phyloP scores from a whole-genome alignment of 2,888 invertebrate genomes.

The Heliconius erato region DNA sequence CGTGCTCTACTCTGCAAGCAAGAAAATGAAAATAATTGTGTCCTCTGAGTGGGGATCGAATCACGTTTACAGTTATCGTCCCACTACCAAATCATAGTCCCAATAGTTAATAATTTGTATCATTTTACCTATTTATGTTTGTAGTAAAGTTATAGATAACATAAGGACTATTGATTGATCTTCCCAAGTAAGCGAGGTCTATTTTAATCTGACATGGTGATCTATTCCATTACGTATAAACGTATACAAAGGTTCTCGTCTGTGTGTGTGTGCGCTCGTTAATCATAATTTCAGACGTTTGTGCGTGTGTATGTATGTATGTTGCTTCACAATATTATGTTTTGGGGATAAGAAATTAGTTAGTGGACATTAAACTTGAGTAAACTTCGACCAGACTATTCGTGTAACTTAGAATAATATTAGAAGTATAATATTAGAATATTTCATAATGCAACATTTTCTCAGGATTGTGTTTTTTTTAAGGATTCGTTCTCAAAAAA shows the following conservation, averaged over 20 bases:
- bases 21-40: too few species aligned
- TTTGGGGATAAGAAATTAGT: conserved; percentile 87
- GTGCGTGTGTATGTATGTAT: conserved; percentile 85
- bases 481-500: neutral
- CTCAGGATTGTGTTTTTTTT: neutral
- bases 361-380: conserved; percentile 85
- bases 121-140: neutral
- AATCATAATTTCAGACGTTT: conserved; percentile 86
- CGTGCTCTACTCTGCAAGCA: too few species aligned
- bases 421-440: neutral
- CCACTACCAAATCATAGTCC: neutral
- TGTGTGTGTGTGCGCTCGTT: conserved; percentile 82
- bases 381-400: conserved; percentile 56
- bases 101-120: neutral
- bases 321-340: conserved; percentile 85
- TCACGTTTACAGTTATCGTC: too few species aligned
- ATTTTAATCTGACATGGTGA: conserved; percentile 74
- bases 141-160: conserved; percentile 56
- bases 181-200: conserved; percentile 63
- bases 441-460: neutral
- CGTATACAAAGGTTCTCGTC: conserved; percentile 59
- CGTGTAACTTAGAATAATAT: conserved; percentile 38
- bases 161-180: conserved; percentile 70
- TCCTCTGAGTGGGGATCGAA: too few species aligned
- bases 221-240: conserved; percentile 75